Conservation (phyloP, 2,797 vertebrate genomes). For the Glossophaga mutica region DNA sequence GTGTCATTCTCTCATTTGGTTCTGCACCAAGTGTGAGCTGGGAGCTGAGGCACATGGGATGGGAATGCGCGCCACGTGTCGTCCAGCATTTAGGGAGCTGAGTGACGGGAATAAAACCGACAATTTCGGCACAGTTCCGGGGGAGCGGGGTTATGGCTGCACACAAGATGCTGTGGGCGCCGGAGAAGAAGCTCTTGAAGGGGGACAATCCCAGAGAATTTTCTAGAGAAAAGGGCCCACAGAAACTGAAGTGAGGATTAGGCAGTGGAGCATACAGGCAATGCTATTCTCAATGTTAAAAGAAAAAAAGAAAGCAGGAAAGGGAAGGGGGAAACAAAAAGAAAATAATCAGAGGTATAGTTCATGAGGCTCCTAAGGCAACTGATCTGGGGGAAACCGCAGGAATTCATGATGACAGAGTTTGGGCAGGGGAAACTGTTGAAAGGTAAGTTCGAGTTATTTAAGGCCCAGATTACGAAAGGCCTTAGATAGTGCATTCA, state of each 20-base stretch:
- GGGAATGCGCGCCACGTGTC: not conserved
- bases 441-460: not conserved
- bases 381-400: not conserved
- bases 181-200: not conserved
- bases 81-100: not conserved
- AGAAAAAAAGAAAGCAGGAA: not conserved
- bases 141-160: not conserved
- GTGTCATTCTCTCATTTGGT: not conserved
- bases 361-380: not conserved
- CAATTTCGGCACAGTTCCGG: not conserved
- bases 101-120: not conserved
- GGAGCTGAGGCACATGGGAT: rapidly evolving
- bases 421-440: not conserved
- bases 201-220: not conserved
- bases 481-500: not conserved
- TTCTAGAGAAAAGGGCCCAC: not conserved
- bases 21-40: not conserved
- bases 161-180: not conserved
- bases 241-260: not conserved
- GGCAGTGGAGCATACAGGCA: not conserved
- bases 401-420: not conserved
- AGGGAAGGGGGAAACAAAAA: not conserved
- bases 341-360: not conserved
- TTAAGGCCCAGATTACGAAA: not conserved
- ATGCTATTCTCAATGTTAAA: not conserved